phyloP scores from a whole-genome alignment of 2,797 vertebrate genomes.

The Lacerta bilineata region DNA sequence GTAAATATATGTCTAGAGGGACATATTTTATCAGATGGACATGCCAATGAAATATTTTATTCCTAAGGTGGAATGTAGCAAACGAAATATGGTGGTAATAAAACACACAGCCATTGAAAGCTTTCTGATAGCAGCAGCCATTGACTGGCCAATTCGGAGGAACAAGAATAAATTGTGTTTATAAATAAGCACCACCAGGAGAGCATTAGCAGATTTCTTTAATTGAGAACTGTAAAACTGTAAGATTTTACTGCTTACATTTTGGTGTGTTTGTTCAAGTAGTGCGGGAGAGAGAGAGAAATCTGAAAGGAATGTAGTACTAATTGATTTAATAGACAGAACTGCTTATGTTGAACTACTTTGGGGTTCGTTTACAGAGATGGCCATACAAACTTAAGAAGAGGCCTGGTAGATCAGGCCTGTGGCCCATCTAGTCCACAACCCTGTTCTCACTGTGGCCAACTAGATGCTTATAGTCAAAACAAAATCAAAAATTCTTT shows the following conservation, averaged over 20 bases:
- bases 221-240: conserved; percentile 69
- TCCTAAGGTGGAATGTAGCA: conserved; percentile 71
- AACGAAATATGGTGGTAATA: conserved; percentile 74
- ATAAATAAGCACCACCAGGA: conserved; percentile 58
- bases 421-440: too few species aligned
- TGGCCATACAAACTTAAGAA: background rate
- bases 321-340: conserved; percentile 27
- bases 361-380: background rate
- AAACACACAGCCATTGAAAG: conserved; percentile 65
- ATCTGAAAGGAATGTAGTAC: background rate
- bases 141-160: conserved; percentile 50
- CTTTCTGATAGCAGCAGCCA: conserved; percentile 49
- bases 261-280: conserved; percentile 38
- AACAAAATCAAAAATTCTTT: too few species aligned
- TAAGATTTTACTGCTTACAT: conserved; percentile 34
- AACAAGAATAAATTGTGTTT: conserved; percentile 68
- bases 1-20: conserved; percentile 70
- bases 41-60: conserved; percentile 73
- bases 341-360: conserved; percentile 17
- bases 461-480: too few species aligned
- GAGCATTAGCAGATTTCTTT: conserved; percentile 64
- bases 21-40: conserved; percentile 75
- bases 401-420: too few species aligned
- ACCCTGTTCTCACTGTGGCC: too few species aligned
- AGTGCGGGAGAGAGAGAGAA: background rate